Conservation (phyloP, 2,888 invertebrate species). For the Drosophila atroscutellata region DNA sequence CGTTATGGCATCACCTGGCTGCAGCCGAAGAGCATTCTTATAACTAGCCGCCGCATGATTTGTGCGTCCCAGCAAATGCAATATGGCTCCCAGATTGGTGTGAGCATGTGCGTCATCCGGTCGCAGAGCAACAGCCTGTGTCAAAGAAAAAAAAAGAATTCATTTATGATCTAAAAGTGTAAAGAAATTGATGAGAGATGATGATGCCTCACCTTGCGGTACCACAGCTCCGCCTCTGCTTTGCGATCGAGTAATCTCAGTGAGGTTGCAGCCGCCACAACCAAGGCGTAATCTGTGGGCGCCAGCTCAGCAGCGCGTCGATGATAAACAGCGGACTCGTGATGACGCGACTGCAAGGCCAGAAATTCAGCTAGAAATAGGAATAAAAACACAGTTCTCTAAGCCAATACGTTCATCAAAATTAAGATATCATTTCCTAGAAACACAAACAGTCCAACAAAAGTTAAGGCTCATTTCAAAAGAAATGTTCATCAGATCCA, state of each 20-base stretch:
- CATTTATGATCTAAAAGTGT: background rate
- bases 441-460: background rate
- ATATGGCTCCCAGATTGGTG: conserved; percentile 97
- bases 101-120: conserved; percentile 94
- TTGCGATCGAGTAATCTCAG: conserved; percentile 93
- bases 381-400: background rate
- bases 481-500: background rate
- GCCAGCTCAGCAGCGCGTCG: conserved; percentile 91
- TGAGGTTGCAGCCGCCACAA: conserved; percentile 95
- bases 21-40: conserved; percentile 92
- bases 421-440: background rate
- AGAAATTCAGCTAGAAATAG: conserved; percentile 93
- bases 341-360: conserved; percentile 90
- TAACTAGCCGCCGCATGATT: conserved; percentile 94
- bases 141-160: background rate
- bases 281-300: conserved; percentile 92
- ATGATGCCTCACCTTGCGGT: conserved; percentile 88
- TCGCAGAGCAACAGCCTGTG: conserved; percentile 85
- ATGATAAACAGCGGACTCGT: conserved; percentile 93
- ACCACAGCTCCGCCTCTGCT: conserved; percentile 94
- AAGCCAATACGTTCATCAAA: background rate
- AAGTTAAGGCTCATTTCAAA: background rate
- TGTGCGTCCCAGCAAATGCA: conserved; percentile 96
- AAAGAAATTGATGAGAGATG: background rate
- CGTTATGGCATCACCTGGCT: conserved; percentile 95